phyloP scores from a whole-genome alignment of 2,113 vertebrate species.

The Lates calcarifer region DNA sequence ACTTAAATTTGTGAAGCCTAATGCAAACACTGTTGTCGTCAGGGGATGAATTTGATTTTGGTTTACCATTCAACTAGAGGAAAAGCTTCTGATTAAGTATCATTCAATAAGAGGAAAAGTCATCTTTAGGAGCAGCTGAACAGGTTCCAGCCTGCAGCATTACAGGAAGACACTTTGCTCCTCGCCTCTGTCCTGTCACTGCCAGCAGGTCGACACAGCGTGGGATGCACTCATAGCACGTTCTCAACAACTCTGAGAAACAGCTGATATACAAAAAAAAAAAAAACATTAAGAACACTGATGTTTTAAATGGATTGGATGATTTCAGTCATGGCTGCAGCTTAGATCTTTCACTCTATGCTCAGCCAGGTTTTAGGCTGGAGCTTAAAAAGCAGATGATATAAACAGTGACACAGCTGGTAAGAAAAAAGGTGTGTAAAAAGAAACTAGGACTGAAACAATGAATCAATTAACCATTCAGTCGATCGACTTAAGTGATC shows the following conservation, averaged over 20 bases:
- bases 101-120: neutral
- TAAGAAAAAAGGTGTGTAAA: too few species aligned
- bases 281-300: neutral
- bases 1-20: too few species aligned
- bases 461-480: too few species aligned
- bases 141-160: constrained; percentile 63
- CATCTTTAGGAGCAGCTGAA: constrained; percentile 30
- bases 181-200: constrained; percentile 5
- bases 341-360: neutral
- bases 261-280: neutral
- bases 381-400: too few species aligned
- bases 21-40: neutral
- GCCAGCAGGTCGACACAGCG: constrained; percentile 13
- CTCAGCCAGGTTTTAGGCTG: too few species aligned
- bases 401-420: too few species aligned
- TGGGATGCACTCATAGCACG: constrained; percentile 12
- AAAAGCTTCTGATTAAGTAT: neutral
- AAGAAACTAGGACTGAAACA: too few species aligned
- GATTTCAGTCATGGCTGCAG: neutral
- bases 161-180: constrained; percentile 41
- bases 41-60: neutral
- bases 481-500: too few species aligned
- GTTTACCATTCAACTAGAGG: constrained; percentile 5
- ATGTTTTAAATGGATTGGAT: neutral
- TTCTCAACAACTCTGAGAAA: neutral